Base-by-base conservation (phyloP, 1,140 invertebrate genomes). In the Andrena cerasifolii region DNA sequence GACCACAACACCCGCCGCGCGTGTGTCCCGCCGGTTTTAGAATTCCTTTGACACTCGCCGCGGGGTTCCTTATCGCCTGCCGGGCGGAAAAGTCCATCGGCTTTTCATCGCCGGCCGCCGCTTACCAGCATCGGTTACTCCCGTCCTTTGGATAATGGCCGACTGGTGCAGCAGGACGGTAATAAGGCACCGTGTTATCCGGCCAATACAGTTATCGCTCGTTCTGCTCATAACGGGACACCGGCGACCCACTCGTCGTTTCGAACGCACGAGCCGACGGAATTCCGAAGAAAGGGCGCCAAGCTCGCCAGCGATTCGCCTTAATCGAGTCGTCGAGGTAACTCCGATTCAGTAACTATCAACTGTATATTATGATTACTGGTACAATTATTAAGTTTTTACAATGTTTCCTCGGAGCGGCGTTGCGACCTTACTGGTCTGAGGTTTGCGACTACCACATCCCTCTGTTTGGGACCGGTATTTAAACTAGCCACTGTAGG, bases 181-280 rank as follows among this genome's bases (percentile, higher is more conserved):
- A 86, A 86, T 86, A 81, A 84, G 86, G 84, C 86, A 87, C 75
- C 85, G 85, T 84, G 86, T 90, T 87, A 89, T 89, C 87, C 86
- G 77, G 83, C 87, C 91, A 91, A 92, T 92, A 92, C 91, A 92
- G 91, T 92, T 92, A 92, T 92, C 89, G 88, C 85, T 89, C 79
- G 77, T 86, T 84, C 75, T 80, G 62, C 78, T 88, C 85, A 82
- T 91, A 91, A 91, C 91, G 91, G 91, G 87, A 92, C 70, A 70
- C 75, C 70, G 83, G 78, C 85, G 86, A 90, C 86, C 84, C 86
- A 87, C 87, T 86, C 77, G 75, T 85, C 88, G 89, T 89, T 90
- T 87, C 83, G 86, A 90, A 85, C 67, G 63, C 83, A 62, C 31
- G 40, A 74, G 61, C 54, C 65, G 53, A 66, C 51, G 58, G 78